A percentile compares a stretch with the other conserved stretches of the same genome.
These are phyloP conservation scores for Rafetus swinhoei DNA, from an alignment of 2,113 vertebrate species.

Conservation along the genomic window DNA sequence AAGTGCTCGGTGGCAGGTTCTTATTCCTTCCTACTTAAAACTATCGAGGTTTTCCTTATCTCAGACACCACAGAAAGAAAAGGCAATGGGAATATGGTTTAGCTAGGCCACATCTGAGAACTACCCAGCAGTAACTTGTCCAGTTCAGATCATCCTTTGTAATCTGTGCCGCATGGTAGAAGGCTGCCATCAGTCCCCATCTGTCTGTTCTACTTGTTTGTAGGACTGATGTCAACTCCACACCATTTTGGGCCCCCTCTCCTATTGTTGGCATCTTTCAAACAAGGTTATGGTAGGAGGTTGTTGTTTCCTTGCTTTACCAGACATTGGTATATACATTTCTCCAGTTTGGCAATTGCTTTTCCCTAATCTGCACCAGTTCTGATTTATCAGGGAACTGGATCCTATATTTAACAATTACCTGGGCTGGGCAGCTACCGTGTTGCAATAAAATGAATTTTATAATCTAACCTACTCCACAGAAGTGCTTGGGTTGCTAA, in stretches of 20 bases:
- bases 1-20: not conserved
- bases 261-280: too few relatives aligned
- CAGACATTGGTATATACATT: not conserved
- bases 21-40: not conserved
- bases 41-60: not conserved
- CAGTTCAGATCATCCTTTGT: not conserved
- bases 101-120: not conserved
- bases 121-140: not conserved
- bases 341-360: accelerated
- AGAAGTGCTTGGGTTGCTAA: not conserved
- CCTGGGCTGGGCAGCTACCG: not conserved
- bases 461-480: not conserved
- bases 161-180: not conserved
- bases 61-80: not conserved
- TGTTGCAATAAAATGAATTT: not conserved
- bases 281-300: not conserved
- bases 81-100: not conserved
- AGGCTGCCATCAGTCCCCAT: not conserved
- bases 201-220: not conserved
- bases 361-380: not conserved
- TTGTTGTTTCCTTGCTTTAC: not conserved
- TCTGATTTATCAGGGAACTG: accelerated
- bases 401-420: not conserved
- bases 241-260: not conserved
- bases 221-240: not conserved